Percentiles rank a stretch among this genome's conserved stretches.
These are phyloP conservation scores for Lamellibrachia luymesi DNA, from an alignment of 1,140 invertebrate species.

Conservation along the genomic window DNA sequence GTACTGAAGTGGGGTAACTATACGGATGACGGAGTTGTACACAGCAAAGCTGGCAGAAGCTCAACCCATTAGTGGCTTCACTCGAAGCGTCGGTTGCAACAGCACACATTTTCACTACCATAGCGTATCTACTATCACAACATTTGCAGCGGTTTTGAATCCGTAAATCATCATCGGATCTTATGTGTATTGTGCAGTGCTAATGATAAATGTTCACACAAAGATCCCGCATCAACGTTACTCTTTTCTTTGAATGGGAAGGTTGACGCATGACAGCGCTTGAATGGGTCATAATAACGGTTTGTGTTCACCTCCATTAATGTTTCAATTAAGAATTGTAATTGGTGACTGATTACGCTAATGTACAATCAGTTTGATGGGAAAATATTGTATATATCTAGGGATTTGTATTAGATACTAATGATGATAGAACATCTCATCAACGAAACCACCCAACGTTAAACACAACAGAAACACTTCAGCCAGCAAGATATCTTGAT, in stretches of 20 bases:
- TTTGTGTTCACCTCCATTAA: not conserved
- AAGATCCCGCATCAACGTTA: not conserved
- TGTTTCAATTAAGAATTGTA: not conserved
- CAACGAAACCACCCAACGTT: not conserved
- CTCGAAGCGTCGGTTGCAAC: not conserved
- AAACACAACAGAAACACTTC: not conserved
- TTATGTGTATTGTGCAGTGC: no score
- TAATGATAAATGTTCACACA: not conserved
- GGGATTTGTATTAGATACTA: no score
- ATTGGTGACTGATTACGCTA: not conserved
- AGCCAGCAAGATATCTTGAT: not conserved
- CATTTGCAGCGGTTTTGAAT: not conserved
- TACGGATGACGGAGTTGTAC: not conserved
- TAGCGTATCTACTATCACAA: not conserved
- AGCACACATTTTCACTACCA: not conserved
- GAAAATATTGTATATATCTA: not conserved
- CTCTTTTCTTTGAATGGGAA: not conserved
- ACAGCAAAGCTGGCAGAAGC: not conserved
- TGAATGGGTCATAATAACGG: not conserved
- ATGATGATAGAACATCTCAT: not conserved
- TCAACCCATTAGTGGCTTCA: not conserved
- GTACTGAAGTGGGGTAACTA: not conserved
- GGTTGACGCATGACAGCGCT: not conserved
- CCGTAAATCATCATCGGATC: not conserved
- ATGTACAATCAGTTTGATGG: not conserved